Base-by-base conservation (phyloP, 1,140 invertebrate genomes). In the Helicoverpa zea region DNA sequence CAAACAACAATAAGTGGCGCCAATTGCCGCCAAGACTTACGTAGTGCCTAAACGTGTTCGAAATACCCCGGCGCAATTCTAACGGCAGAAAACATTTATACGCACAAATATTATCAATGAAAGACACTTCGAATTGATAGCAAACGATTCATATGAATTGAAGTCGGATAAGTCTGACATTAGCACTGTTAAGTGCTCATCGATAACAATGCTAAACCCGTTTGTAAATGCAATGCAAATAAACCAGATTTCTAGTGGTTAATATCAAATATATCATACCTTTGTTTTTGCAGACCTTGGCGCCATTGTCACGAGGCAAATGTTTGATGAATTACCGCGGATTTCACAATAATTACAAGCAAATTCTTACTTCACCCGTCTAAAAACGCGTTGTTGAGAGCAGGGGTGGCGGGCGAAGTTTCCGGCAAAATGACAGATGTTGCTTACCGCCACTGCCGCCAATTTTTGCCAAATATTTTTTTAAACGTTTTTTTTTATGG, bases 221-320 rank as follows among this genome's bases (percentile, higher is more conserved):
- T 83, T 80, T 63, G 68, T 68, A 68, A 81, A 56, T 64, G 58
- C 78, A 72, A 70, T 59, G 76, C 63, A 70, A 70, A 79, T 70
- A 64, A 14, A 47, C 7, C n/a, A 63, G 30, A 51, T 59, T 29
- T 70, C 30, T 58, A 18, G 13, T n/a, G 51, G 12, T 70, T 30
- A 47, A 79, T 13, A 23, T 12, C n/a, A 47, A 79, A 47, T 68
- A 29, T 82, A 82, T 75, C 13, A 70, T 94, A 94, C 92, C 91
- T 94, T 94, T 52, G 87, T 66, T 81, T 93, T 93, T 16, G 85
- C 89, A 78, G 91, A 83, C 76, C 92, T 90, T 85, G 91, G 92
- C 64, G 91, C 92, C 92, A 94, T 94, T 86, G 82, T 89, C 30
- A 88, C 81, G 83, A 79, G 59, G 80, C 47, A 64, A 85, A 82